Conservation (phyloP, 2,797 vertebrate genomes). For the Parauchenoglanis ngamensis region DNA sequence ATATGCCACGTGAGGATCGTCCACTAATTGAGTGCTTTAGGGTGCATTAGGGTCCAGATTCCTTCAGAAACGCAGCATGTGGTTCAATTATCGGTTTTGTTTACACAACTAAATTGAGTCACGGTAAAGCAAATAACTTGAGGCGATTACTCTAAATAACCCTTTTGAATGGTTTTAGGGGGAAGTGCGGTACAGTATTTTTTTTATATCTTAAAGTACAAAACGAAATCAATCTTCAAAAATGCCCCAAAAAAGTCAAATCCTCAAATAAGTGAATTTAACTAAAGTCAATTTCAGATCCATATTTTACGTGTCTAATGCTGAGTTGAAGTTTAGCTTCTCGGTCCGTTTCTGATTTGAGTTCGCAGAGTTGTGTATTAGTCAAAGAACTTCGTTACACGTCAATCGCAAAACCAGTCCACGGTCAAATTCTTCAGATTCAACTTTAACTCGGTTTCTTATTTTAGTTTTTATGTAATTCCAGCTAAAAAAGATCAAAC, state of each 20-base stretch:
- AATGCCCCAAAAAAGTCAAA: not conserved
- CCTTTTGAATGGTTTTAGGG: not conserved
- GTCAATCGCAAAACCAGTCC: not conserved
- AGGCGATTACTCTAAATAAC: not conserved
- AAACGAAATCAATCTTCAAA: not conserved
- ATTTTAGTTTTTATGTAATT: too few relatives aligned
- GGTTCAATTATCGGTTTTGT: not conserved
- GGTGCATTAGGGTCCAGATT: not conserved
- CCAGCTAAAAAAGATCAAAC: too few relatives aligned
- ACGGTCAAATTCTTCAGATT: not conserved
- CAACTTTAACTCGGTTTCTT: too few relatives aligned
- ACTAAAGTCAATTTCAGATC: not conserved
- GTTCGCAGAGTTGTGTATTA: not conserved
- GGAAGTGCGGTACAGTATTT: not conserved
- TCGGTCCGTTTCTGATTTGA: not conserved
- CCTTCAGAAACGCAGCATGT: not conserved
- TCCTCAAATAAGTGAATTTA: not conserved
- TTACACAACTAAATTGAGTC: not conserved
- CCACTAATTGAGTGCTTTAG: constrained; percentile 3
- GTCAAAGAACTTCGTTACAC: too few relatives aligned
- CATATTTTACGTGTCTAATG: not conserved
- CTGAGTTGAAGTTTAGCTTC: not conserved
- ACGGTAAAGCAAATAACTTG: not conserved
- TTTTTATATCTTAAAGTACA: not conserved
- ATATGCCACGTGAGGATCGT: not conserved